A percentile compares a stretch with the other conserved stretches of the same genome.
Evolutionary conservation across 2,113 vertebrate genomes (phyloP).

Genomic region (Sylvilagus bachmani): DNA sequence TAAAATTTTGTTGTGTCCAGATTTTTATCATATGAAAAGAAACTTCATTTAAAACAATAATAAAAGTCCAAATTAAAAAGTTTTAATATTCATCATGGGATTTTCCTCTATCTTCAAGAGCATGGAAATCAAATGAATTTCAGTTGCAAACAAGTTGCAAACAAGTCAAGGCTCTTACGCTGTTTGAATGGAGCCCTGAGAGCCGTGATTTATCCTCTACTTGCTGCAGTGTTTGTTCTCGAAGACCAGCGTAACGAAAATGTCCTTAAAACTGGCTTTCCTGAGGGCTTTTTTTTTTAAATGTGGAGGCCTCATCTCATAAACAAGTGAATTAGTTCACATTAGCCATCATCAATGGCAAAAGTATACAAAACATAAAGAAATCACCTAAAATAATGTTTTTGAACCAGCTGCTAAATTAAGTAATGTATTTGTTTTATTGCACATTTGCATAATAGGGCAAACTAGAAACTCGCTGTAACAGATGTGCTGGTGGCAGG

Average conservation of each 20-base stretch:
- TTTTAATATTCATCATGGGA: neutral
- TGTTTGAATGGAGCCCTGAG: neutral
- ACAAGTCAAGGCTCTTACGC: neutral
- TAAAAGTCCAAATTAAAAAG: neutral
- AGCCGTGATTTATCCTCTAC: neutral
- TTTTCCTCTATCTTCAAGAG: neutral
- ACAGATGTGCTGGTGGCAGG: conserved; percentile 90
- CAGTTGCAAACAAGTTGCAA: conserved; percentile 18
- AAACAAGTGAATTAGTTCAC: conserved; percentile 84
- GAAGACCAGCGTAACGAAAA: conserved; percentile 12
- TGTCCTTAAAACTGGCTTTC: conserved; percentile 57
- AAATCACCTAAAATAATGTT: conserved; percentile 90
- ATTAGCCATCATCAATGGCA: conserved; percentile 82
- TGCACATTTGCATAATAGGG: conserved; percentile 91
- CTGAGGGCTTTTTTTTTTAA: conserved; percentile 44
- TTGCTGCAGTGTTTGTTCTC: neutral
- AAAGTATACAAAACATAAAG: conserved; percentile 88
- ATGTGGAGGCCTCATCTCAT: conserved; percentile 69
- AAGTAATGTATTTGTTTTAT: conserved; percentile 91
- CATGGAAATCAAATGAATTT: neutral
- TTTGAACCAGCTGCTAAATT: conserved; percentile 90
- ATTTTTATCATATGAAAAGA: neutral
- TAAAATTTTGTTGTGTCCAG: neutral
- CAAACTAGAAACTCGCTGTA: conserved; percentile 88
- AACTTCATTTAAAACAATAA: neutral